Evolutionary conservation across 1,140 invertebrate genomes (phyloP).

Genomic region (Lamellibrachia luymesi): DNA sequence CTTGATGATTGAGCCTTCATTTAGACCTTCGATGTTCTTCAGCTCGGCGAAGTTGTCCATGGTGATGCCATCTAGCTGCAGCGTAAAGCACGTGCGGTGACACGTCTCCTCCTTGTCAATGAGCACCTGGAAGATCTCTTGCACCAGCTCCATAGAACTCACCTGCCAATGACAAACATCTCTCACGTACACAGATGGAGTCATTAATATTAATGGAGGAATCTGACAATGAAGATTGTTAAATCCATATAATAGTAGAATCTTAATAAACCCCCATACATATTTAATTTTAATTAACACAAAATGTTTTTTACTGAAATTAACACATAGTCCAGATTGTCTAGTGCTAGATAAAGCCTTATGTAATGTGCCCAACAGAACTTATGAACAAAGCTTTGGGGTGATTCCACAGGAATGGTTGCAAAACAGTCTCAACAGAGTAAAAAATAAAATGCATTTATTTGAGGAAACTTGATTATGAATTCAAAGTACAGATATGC

Average conservation of each 20-base stretch:
- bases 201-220: not conserved
- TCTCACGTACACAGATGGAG: not conserved
- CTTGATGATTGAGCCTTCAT: slow-evolving; percentile 91
- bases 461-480: too few species aligned
- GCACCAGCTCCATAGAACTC: slow-evolving; percentile 95
- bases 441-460: too few species aligned
- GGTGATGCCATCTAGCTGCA: slow-evolving; percentile 89
- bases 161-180: slow-evolving; percentile 64
- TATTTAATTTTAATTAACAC: too few species aligned
- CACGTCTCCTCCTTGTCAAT: slow-evolving; percentile 98
- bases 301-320: too few species aligned
- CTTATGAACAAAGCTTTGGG: too few species aligned
- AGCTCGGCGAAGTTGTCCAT: slow-evolving; percentile 97
- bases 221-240: not conserved
- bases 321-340: too few species aligned
- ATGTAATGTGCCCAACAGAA: too few species aligned
- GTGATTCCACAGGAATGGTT: too few species aligned
- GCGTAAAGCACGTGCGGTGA: slow-evolving; percentile 95
- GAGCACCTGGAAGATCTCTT: slow-evolving; percentile 96
- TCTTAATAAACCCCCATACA: too few species aligned
- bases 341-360: too few species aligned
- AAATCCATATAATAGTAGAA: not conserved
- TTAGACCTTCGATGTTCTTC: slow-evolving; percentile 92
- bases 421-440: too few species aligned
- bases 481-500: too few species aligned